Evolutionary conservation across 1,140 invertebrate species (phyloP), one percentile per base, ranked within the genome.

Genomic region (Sitobion miscanthi): DNA sequence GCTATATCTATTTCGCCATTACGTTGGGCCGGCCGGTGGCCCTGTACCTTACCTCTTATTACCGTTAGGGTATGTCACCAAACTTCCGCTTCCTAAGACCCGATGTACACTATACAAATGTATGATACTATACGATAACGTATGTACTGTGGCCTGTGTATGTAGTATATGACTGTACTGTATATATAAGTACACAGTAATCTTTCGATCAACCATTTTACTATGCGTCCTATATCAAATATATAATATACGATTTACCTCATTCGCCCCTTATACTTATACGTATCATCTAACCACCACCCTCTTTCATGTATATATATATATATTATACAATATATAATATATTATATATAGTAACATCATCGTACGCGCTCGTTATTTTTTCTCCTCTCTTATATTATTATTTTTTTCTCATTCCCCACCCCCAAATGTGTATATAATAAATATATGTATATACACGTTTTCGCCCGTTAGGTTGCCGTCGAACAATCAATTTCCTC

Each of bases 401-500:
- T 42, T 52, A 9, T 54, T 88, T 25, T 35, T 38, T 25, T n/a
- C n/a, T 35, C 87, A 21, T 14, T 7, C 17, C 87, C 47, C 0
- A 9, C 45, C 42, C 86, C 30, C 86, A 1, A 85, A 3, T 77
- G n/a, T 6, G n/a, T n/a, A 77, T 11, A 62, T n/a, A 77, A 14
- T 77, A 77, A 77, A 77, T 77, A 77, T 77, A 77, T 77, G 62
- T 77, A 77, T 77, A n/a, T n/a, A 77, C 62, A 83, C 77, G n/a
- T 83, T 23, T 83, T 85, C 42, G 23, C 21, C 38, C 35, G 54
- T 89, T 89, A 57, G 88, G 52, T 54, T 89, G 49, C 87, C 87
- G 35, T 89, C 88, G 88, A 89, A 89, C 88, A 89, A 89, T 89
- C 88, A 89, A 89, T 89, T 89, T 89, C 88, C 88, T 89, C 88